Conservation (phyloP, 2,113 vertebrate genomes). For the Pimephales promelas region DNA sequence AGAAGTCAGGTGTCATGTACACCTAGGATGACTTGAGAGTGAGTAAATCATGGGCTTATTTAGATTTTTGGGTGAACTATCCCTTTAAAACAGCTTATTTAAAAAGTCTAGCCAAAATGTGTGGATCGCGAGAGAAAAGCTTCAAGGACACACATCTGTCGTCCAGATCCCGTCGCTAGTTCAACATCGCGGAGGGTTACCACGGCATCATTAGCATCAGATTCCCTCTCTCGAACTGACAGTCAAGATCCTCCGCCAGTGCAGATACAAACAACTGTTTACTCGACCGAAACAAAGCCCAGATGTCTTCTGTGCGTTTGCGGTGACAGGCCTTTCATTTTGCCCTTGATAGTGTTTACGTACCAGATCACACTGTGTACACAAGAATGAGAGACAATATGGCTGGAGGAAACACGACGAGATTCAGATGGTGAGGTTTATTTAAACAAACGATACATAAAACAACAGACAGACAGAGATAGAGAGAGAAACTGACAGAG, state of each 20-base stretch:
- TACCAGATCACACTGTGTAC: slow-evolving; percentile 9
- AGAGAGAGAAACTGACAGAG: not conserved
- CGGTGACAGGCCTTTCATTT: slow-evolving; percentile 41
- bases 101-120: not conserved
- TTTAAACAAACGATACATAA: not conserved
- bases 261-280: slow-evolving; percentile 19
- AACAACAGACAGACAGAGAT: not conserved
- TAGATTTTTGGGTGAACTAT: too few relatives aligned
- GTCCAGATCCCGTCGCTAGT: not conserved
- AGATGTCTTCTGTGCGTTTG: slow-evolving; percentile 55
- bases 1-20: too few relatives aligned
- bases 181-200: slow-evolving; percentile 2
- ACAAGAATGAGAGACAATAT: slow-evolving; percentile 30
- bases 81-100: too few relatives aligned
- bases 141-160: slow-evolving; percentile 8
- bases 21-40: too few relatives aligned
- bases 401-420: not conserved
- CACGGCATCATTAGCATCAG: slow-evolving; percentile 20
- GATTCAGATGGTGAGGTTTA: not conserved
- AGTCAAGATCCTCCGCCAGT: slow-evolving; percentile 29
- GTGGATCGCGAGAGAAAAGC: not conserved
- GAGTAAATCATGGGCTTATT: too few relatives aligned
- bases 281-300: slow-evolving; percentile 60
- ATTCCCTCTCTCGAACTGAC: not conserved
- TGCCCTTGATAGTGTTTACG: slow-evolving; percentile 27